These are phyloP conservation scores for Thinocorus orbignyianus DNA, from an alignment of 2,113 vertebrate genomes.

Conservation along the genomic window DNA sequence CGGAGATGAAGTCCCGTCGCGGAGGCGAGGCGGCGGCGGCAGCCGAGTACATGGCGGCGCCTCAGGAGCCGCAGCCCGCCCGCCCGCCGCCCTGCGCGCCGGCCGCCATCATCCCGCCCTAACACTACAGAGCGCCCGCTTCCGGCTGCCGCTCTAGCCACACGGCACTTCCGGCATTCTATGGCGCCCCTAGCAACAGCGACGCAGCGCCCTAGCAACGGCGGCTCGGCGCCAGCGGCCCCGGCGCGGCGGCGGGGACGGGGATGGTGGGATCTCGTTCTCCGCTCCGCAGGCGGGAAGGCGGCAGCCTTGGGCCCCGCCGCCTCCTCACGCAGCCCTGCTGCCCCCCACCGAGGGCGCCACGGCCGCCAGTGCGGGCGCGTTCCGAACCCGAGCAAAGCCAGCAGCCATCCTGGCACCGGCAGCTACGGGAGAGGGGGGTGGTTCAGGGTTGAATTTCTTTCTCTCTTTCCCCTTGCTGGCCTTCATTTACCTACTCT, in stretches of 20 bases:
- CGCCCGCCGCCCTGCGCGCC: neutral
- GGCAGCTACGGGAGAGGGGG: fast-evolving
- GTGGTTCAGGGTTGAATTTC: no score
- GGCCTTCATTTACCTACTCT: no score
- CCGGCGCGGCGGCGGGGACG: neutral
- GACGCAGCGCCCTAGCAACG: neutral
- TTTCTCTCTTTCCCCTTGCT: neutral
- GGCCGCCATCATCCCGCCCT: neutral
- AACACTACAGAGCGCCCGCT: neutral
- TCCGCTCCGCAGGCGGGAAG: neutral
- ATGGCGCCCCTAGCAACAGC: neutral
- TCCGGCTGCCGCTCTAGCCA: neutral
- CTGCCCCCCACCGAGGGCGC: neutral
- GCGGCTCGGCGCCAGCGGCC: neutral
- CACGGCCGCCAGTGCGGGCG: neutral
- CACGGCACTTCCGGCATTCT: neutral
- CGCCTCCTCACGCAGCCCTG: no score
- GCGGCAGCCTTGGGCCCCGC: neutral
- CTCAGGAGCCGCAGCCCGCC: neutral
- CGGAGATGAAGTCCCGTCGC: conserved; percentile 84
- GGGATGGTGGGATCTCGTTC: neutral
- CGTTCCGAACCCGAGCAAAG: neutral
- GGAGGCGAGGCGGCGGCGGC: conserved; percentile 53
- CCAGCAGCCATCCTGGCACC: fast-evolving
- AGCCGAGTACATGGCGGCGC: conserved; percentile 58